Base-by-base conservation (phyloP, 2,113 vertebrate species). In the Dermatemys mawii region DNA sequence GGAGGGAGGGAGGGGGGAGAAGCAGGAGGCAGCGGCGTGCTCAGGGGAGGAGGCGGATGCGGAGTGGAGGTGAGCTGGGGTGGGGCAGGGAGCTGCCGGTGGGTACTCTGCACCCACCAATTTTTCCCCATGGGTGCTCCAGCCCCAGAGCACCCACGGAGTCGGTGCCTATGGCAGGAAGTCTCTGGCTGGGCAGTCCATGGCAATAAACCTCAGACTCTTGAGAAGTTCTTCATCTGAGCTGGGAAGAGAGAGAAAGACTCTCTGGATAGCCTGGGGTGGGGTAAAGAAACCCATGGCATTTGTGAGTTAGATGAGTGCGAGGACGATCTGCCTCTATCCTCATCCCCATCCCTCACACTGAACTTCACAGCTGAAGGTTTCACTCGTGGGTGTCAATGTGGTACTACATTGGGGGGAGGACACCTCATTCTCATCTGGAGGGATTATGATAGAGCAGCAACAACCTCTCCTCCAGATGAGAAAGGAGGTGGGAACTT, bases 121-220 rank as follows among this genome's bases (percentile, higher is more conserved):
- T n/a, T n/a, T n/a, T n/a, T n/a, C n/a, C n/a, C n/a, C n/a, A n/a
- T n/a, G n/a, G n/a, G n/a, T n/a, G n/a, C n/a, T n/a, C n/a, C n/a
- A n/a, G n/a, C n/a, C n/a, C n/a, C n/a, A n/a, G n/a, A n/a, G n/a
- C n/a, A n/a, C n/a, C n/a, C n/a, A n/a, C n/a, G n/a, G n/a, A n/a
- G n/a, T n/a, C n/a, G n/a, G n/a, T n/a, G n/a, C n/a, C n/a, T n/a
- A n/a, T n/a, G 35, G 35, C 27, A 46, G n/a, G 29, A 87, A 13
- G 49, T 83, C 51, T 24, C 0, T 0, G 1, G 7, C 49, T 90
- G 67, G 73, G 57, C 55, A 63, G 44, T 0, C 0, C 0, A 0
- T 17, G 16, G 78, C 91, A 84, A 3, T 78, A 70, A 57, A 6
- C 13, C 48, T 35, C 57, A 63, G 0, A 0, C 10, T 3, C 0